Conservation (phyloP, 2,113 vertebrate species). For the Eira barbara region DNA sequence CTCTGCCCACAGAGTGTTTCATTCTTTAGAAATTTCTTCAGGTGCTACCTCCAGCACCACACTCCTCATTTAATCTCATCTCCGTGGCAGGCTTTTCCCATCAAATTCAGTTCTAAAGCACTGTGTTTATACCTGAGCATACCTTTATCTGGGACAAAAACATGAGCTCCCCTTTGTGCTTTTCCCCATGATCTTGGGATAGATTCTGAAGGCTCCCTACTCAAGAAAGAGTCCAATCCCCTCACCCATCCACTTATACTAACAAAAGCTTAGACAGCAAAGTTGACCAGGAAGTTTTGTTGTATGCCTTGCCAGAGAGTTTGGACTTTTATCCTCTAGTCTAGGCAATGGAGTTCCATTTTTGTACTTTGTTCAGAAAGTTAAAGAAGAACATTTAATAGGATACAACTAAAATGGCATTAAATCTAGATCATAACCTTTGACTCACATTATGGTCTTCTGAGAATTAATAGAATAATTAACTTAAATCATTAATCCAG, state of each 20-base stretch:
- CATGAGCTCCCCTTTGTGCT: not conserved
- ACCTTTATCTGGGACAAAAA: not conserved
- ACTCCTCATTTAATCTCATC: not conserved
- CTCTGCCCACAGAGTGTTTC: not conserved
- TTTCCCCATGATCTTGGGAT: not conserved
- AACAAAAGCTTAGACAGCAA: not conserved
- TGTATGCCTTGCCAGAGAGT: not conserved
- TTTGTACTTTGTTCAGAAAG: slow-evolving; percentile 18
- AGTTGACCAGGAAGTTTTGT: not conserved
- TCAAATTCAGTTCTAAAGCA: not conserved
- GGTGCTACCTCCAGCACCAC: not conserved
- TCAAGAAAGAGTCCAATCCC: not conserved
- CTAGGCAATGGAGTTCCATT: not conserved
- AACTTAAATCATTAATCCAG: slow-evolving; percentile 46
- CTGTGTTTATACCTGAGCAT: not conserved
- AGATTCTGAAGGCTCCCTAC: not conserved
- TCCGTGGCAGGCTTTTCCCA: not conserved
- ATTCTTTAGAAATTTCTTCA: not conserved
- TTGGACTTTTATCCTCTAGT: not conserved
- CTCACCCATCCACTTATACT: not conserved
- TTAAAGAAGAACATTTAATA: slow-evolving; percentile 30
- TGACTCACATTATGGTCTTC: not conserved
- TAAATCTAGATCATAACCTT: slow-evolving; percentile 23
- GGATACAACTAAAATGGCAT: not conserved
- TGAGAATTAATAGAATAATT: slow-evolving; percentile 50